phyloP scores from a whole-genome alignment of 2,888 invertebrate species.

The Gastracanthus pulcherrimus region DNA sequence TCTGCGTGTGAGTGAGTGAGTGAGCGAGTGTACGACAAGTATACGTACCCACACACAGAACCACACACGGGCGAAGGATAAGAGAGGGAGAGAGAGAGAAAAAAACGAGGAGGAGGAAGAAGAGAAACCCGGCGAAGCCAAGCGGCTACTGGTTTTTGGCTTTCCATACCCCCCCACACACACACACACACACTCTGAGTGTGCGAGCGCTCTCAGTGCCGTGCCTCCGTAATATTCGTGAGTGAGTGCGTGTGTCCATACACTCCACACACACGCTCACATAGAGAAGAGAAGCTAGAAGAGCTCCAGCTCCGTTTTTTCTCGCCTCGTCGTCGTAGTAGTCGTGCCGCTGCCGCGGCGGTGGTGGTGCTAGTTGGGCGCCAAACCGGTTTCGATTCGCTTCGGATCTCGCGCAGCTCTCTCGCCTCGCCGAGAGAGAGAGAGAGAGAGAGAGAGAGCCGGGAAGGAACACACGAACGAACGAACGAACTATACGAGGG shows the following conservation, averaged over 20 bases:
- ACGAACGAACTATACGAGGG: too few species aligned
- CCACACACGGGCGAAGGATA: background rate
- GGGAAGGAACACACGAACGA: slow-evolving; percentile 20
- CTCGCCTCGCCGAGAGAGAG: background rate
- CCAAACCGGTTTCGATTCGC: slow-evolving; percentile 74
- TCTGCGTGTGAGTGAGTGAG: too few species aligned
- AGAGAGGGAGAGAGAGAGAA: background rate
- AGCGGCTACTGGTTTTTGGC: slow-evolving; percentile 41
- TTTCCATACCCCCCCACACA: background rate
- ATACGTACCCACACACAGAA: slow-evolving; percentile 5
- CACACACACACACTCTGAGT: background rate
- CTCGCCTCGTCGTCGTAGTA: slow-evolving; percentile 17
- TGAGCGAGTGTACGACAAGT: background rate
- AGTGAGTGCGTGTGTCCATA: background rate
- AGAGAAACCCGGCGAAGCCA: background rate
- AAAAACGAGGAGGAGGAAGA: slow-evolving; percentile 26
- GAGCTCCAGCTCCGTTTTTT: background rate
- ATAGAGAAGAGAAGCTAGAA: too few species aligned
- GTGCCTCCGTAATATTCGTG: too few species aligned
- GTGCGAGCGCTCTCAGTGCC: too few species aligned
- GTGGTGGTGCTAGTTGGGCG: slow-evolving; percentile 63
- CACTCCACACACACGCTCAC: background rate
- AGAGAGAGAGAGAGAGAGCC: slow-evolving; percentile 13
- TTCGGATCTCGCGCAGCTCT: slow-evolving; percentile 54
- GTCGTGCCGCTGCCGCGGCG: too few species aligned